Conservation (phyloP, 2,797 vertebrate genomes). For the Limnodromus scolopaceus region DNA sequence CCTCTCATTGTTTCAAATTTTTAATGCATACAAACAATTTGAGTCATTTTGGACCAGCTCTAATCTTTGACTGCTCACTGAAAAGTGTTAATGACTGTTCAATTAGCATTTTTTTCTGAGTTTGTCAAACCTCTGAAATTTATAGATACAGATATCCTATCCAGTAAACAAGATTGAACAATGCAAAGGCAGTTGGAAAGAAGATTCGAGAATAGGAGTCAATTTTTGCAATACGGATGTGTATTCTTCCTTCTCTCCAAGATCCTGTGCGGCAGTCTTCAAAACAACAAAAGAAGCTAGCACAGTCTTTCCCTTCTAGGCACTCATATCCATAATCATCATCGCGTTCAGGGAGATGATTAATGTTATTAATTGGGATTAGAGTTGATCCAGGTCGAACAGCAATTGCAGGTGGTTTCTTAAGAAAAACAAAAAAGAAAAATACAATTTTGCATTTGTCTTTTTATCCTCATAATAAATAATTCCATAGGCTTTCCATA, state of each 20-base stretch:
- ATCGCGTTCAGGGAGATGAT: conserved; percentile 85
- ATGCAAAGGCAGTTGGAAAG: conserved; percentile 95
- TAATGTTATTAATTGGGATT: conserved; percentile 91
- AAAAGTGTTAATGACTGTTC: neutral
- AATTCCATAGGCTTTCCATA: neutral
- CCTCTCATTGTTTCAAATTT: conserved; percentile 6
- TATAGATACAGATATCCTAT: conserved; percentile 95
- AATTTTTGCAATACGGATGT: conserved; percentile 94
- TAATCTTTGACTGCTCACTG: neutral
- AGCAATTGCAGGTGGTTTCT: conserved; percentile 84
- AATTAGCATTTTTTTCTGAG: conserved; percentile 22
- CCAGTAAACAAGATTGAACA: conserved; percentile 97
- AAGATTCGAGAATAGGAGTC: conserved; percentile 96
- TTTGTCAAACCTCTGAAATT: conserved; percentile 51
- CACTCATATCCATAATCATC: conserved; percentile 90
- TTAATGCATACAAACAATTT: neutral
- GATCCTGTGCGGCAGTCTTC: conserved; percentile 94
- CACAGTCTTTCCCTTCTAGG: conserved; percentile 94
- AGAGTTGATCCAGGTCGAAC: conserved; percentile 89
- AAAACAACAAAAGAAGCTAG: conserved; percentile 96
- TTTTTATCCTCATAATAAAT: neutral
- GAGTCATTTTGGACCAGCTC: neutral
- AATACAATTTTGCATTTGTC: neutral
- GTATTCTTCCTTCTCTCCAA: conserved; percentile 93
- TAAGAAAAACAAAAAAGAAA: conserved; percentile 53